Evolutionary conservation across 2,113 vertebrate genomes (phyloP), one percentile per base, ranked within the genome.

Genomic region (Synchiropus splendidus): DNA sequence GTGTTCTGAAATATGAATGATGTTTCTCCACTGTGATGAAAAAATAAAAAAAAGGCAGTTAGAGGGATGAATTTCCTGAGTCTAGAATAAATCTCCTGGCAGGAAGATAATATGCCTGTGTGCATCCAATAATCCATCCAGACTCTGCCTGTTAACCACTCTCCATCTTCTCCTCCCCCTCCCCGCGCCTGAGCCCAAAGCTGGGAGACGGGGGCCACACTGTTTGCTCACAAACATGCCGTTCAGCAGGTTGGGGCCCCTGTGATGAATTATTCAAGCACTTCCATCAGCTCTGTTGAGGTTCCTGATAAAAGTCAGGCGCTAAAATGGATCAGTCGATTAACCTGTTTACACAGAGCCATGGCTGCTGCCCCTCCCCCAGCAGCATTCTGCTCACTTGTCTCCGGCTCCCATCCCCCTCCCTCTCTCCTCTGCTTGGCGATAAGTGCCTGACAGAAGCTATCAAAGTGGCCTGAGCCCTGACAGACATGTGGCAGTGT

Each of bases 321-420:
- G 81, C 89, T 89, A 89, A 82, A 91, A 86, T 87, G 84, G 87
- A 91, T 91, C 89, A 91, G 88, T 90, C 85, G 88, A 92, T 89
- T 89, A 90, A 90, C 87, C 87, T 86, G 87, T 92, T 90, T 90
- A 88, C 81, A 85, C 87, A 89, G 83, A 86, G 69, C 67, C 55
- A 75, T 30, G 73, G 81, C 82, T 76, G 75, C 74, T 70, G 70
- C 61, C 56, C 68, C 61, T 48, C 66, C 56, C 55, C 55, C 63
- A 27, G 45, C 52, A 51, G 48, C 42, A 44, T 55, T 43, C 65
- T 53, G 40, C 46, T 35, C 4, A 18, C 60, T 50, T 18, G 37
- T 42, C 54, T 64, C 55, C 34, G 0, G 36, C 51, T 38, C 54
- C 65, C 66, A 43, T 16, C 61, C 63, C 50, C 64, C 64, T 12